phyloP scores from a whole-genome alignment of 2,113 vertebrate genomes.

The Sinocyclocheilus grahami region DNA sequence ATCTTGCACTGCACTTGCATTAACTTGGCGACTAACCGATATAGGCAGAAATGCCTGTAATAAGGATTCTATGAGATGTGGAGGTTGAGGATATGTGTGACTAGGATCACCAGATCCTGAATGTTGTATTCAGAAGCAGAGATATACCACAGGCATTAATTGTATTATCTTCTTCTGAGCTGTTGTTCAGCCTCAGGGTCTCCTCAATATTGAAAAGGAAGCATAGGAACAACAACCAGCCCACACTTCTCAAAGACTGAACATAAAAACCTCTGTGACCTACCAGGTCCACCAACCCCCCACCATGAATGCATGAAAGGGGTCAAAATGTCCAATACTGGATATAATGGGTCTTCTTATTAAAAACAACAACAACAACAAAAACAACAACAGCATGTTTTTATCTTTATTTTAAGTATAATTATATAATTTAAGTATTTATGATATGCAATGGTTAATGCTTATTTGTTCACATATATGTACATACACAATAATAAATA shows the following conservation, averaged over 20 bases:
- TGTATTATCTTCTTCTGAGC: slow-evolving; percentile 2
- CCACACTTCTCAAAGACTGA: not conserved
- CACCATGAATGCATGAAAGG: not conserved
- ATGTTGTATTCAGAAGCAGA: not conserved
- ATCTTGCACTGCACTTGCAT: no score
- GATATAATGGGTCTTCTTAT: no score
- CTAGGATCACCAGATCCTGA: not conserved
- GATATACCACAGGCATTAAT: not conserved
- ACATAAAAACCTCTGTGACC: not conserved
- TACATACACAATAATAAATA: no score
- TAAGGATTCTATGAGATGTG: not conserved
- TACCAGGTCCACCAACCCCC: slow-evolving; percentile 5
- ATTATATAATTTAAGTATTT: no score
- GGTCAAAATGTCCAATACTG: no score
- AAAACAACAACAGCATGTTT: no score
- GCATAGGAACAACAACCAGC: not conserved
- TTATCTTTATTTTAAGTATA: no score
- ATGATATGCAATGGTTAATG: no score
- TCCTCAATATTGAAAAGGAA: not conserved
- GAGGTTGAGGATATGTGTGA: not conserved
- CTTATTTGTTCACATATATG: no score
- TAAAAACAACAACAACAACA: no score
- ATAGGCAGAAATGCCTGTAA: not conserved
- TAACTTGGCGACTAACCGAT: not conserved
- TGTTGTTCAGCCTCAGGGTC: slow-evolving; percentile 1